A percentile compares a stretch with the other conserved stretches of the same genome.
Evolutionary conservation across 2,888 invertebrate genomes (phyloP).

Genomic region (Silvanus unidentatus): DNA sequence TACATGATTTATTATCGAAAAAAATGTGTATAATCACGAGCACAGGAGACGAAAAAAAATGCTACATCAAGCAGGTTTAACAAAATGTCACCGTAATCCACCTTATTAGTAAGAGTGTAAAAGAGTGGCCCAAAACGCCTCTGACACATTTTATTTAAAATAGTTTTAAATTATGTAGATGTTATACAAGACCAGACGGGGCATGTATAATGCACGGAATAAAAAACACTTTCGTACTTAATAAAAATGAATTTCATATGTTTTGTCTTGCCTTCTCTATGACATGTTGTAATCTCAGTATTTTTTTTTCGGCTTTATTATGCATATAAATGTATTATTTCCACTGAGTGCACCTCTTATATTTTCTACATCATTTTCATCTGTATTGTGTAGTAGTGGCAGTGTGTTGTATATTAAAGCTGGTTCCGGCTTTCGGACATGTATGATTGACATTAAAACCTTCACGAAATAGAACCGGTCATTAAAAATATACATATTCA

Average conservation of each 20-base stretch:
- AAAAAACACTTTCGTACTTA: constrained; percentile 17
- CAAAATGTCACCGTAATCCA: constrained; percentile 12
- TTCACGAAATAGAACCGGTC: constrained; percentile 20
- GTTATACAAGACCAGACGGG: constrained; percentile 25
- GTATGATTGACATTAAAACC: constrained; percentile 27
- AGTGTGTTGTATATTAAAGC: too few relatives aligned
- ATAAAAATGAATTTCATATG: constrained; percentile 11
- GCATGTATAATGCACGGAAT: constrained; percentile 17
- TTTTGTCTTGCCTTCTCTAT: too few relatives aligned
- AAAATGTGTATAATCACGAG: too few relatives aligned
- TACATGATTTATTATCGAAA: too few relatives aligned
- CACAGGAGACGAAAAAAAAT: constrained; percentile 6
- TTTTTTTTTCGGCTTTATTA: too few relatives aligned
- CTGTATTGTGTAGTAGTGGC: too few relatives aligned
- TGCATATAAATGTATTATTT: too few relatives aligned
- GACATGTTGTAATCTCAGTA: too few relatives aligned
- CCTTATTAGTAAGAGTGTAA: constrained; percentile 11
- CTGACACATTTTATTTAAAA: constrained; percentile 19
- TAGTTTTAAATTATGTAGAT: constrained; percentile 7
- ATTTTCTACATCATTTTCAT: too few relatives aligned
- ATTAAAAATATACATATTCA: constrained; percentile 35
- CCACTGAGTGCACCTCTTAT: too few relatives aligned
- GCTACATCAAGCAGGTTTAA: constrained; percentile 2
- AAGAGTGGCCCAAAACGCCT: not conserved
- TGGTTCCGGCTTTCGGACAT: constrained; percentile 23